A percentile compares a stretch with the other conserved stretches of the same genome.
phyloP scores from a whole-genome alignment of 2,888 invertebrate species.

The Panopea generosa region DNA sequence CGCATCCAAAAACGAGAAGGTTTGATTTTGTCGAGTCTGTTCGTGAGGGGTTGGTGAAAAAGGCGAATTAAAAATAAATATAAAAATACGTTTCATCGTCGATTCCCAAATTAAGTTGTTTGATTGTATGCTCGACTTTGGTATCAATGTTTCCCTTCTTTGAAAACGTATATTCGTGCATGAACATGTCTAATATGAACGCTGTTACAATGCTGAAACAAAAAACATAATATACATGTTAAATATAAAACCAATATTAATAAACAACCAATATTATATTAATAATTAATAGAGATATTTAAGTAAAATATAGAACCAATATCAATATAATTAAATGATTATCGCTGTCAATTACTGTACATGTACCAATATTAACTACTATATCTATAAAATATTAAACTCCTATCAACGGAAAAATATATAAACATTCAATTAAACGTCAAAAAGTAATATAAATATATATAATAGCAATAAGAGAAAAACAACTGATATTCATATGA shows the following conservation, averaged over 20 bases:
- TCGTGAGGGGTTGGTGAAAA: too few species aligned
- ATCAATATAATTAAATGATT: not conserved
- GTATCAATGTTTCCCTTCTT: slow-evolving; percentile 82
- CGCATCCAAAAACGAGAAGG: too few species aligned
- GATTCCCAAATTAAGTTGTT: slow-evolving; percentile 83
- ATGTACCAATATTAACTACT: too few species aligned
- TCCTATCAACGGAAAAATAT: too few species aligned
- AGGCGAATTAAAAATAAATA: too few species aligned
- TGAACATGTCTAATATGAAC: slow-evolving; percentile 86
- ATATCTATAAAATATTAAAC: too few species aligned
- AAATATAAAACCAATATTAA: not conserved
- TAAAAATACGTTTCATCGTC: slow-evolving; percentile 70
- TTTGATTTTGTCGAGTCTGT: too few species aligned
- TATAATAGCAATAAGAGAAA: too few species aligned
- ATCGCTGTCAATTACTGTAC: too few species aligned
- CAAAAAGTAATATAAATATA: too few species aligned
- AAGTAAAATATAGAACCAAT: not conserved
- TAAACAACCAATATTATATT: not conserved
- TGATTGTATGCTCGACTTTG: slow-evolving; percentile 83
- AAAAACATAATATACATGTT: not conserved
- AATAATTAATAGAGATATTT: not conserved
- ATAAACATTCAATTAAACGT: too few species aligned
- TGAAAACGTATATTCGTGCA: slow-evolving; percentile 85
- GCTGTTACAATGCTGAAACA: slow-evolving; percentile 86
- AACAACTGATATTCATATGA: too few species aligned